Evolutionary conservation across 2,113 vertebrate genomes (phyloP).

Genomic region (Charina bottae): DNA sequence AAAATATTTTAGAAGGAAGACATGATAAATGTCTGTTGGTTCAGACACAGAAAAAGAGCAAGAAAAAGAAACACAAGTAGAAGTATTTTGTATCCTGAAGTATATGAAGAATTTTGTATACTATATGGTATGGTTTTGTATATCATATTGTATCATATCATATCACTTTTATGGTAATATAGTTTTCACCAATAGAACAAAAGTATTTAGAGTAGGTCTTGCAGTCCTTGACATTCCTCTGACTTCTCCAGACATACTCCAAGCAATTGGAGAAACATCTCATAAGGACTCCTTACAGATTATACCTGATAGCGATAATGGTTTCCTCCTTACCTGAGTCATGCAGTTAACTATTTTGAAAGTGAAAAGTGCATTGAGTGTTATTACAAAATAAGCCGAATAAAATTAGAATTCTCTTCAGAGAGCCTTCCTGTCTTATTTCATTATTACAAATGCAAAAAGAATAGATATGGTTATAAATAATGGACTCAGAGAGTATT

Average conservation of each 20-base stretch:
- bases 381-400: not conserved
- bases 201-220: not conserved
- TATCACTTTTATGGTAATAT: not conserved
- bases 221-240: not conserved
- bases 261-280: not conserved
- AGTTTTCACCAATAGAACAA: not conserved
- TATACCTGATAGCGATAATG: not conserved
- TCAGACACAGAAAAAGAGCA: not conserved
- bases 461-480: slow-evolving; percentile 6
- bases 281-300: not conserved
- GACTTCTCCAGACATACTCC: not conserved
- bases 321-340: not conserved
- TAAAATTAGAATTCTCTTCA: not conserved
- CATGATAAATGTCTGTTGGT: not conserved
- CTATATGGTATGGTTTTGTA: not conserved
- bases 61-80: not conserved
- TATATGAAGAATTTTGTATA: not conserved
- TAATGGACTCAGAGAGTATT: not conserved
- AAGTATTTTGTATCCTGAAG: not conserved
- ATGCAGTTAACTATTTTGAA: slow-evolving; percentile 13
- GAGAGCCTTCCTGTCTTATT: not conserved
- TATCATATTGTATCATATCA: not conserved
- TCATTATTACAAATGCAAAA: not conserved
- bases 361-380: not conserved
- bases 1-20: not conserved